These are phyloP conservation scores for Pseudopodoces humilis DNA, from an alignment of 2,113 vertebrate genomes.

Conservation along the genomic window DNA sequence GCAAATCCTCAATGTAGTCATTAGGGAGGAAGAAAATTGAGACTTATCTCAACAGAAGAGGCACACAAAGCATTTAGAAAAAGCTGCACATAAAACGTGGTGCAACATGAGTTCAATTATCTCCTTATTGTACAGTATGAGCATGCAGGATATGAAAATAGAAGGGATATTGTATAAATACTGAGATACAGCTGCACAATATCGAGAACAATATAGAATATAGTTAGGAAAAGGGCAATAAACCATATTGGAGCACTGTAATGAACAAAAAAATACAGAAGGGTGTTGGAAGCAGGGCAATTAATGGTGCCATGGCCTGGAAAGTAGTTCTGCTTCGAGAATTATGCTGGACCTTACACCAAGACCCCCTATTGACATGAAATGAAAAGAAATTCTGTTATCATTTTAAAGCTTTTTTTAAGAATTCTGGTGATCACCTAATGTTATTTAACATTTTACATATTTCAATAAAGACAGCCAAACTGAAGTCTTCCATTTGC, in stretches of 20 bases:
- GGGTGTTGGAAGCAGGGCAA: background rate
- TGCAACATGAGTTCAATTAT: conserved; percentile 56
- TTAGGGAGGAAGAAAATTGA: conserved; percentile 65
- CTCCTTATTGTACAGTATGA: conserved; percentile 23
- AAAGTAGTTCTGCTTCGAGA: background rate
- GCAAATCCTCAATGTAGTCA: conserved; percentile 56
- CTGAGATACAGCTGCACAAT: background rate
- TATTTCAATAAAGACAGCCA: background rate
- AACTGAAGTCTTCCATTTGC: background rate
- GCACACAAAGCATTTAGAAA: conserved; percentile 50
- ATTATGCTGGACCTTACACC: background rate
- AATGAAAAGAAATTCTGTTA: background rate
- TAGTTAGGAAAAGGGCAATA: background rate
- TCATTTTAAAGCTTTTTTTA: background rate
- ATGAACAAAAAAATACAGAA: background rate
- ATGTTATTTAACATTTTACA: background rate
- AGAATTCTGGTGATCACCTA: background rate
- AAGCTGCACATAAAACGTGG: conserved; percentile 52
- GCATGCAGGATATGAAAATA: conserved; percentile 32
- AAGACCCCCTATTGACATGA: background rate
- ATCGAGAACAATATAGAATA: background rate
- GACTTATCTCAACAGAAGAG: conserved; percentile 62
- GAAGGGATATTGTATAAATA: background rate
- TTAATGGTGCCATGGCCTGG: background rate
- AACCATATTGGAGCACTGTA: background rate